Base-by-base conservation (phyloP, 2,113 vertebrate species). In the Colistium nudipinnis region DNA sequence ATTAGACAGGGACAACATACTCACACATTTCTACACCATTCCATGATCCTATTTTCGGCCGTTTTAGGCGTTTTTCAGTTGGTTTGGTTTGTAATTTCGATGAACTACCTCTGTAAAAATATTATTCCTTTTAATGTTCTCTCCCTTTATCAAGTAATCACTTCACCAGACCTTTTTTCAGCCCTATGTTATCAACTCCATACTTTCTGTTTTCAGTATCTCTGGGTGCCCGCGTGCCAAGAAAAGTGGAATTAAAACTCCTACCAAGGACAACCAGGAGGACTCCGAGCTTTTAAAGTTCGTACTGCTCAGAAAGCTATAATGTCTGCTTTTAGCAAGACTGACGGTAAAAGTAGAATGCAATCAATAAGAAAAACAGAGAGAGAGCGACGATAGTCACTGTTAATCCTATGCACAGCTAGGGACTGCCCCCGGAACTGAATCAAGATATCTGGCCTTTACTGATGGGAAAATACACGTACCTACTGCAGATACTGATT, bases 171-270 rank as follows among this genome's bases (percentile, higher is more conserved):
- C 59, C 65, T 68, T 90, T 82, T 88, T 78, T 78, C 85, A 85
- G 76, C 83, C 85, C 84, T 89, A 76, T 88, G 88, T 93, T 91
- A 93, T 91, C 86, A 89, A 90, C 88, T 92, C 84, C 92, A 89
- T 93, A 92, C 91, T 93, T 91, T 94, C 87, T 93, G 87, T 92
- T 94, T 93, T 92, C 92, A 99, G 98, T 95, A 94, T 99, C 94
- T 99, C 98, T 91, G 98, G 98, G 91, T 99, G 98, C 92, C 98
- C 98, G 82, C 97, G 98, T 94, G 97, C 97, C 95, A 99, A 99
- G 96, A 99, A 98, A 94, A 95, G 96, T 75, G 97, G 97, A 92
- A 94, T 97, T 93, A 99, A 98, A 95, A 93, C 96, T 60, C 97
- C 97, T 47, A 94, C 94, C 70, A 99, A 98, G 93, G 98, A 99